Percentiles rank a stretch among this genome's conserved stretches.
phyloP scores from a whole-genome alignment of 2,888 invertebrate species.

The Oligia strigilis region DNA sequence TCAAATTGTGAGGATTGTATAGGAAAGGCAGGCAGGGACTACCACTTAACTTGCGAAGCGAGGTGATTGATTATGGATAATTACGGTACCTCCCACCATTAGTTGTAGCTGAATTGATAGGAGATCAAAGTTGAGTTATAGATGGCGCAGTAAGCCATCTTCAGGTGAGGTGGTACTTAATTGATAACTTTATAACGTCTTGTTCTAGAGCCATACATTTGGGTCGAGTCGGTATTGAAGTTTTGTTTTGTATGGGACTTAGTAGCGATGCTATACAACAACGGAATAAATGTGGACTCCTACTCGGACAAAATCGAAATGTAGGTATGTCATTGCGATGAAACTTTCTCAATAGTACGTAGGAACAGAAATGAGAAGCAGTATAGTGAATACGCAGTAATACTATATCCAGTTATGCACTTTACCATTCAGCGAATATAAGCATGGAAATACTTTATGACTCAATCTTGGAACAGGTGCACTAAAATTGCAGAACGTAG shows the following conservation, averaged over 20 bases:
- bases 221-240: not conserved
- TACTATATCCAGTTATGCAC: slow-evolving; percentile 23
- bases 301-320: not conserved
- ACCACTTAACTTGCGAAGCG: slow-evolving; percentile 18
- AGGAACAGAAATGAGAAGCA: slow-evolving; percentile 22
- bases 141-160: slow-evolving; percentile 11
- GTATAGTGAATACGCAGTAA: slow-evolving; percentile 7
- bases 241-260: not conserved
- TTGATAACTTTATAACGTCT: not conserved
- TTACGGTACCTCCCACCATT: slow-evolving; percentile 17
- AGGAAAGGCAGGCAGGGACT: not conserved
- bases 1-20: not conserved
- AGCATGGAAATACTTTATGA: slow-evolving; percentile 54
- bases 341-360: slow-evolving; percentile 10
- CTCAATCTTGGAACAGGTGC: slow-evolving; percentile 59
- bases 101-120: slow-evolving; percentile 36
- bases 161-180: not conserved
- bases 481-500: slow-evolving; percentile 44
- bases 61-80: slow-evolving; percentile 46
- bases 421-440: slow-evolving; percentile 39
- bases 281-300: not conserved
- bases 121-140: slow-evolving; percentile 30
- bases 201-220: not conserved
- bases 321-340: not conserved
- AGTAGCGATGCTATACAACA: not conserved